Evolutionary conservation across 2,113 vertebrate genomes (phyloP).

Genomic region (Otus sunia): DNA sequence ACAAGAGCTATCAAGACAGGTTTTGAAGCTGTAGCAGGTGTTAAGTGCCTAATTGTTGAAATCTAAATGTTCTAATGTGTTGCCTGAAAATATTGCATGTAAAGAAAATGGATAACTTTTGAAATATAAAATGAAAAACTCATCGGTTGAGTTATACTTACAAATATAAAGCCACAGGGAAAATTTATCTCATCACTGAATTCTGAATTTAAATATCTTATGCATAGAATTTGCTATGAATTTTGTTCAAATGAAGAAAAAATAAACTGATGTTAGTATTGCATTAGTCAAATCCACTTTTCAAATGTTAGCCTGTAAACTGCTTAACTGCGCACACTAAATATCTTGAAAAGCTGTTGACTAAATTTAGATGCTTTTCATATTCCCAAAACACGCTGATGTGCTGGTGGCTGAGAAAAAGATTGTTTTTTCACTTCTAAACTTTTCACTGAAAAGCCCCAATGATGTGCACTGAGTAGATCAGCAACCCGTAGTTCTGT

Average conservation of each 20-base stretch:
- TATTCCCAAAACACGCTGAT: neutral
- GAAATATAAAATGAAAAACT: neutral
- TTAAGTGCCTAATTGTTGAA: neutral
- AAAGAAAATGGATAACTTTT: neutral
- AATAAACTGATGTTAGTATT: neutral
- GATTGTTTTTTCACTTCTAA: neutral
- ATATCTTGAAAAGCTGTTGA: neutral
- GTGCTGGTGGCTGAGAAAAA: neutral
- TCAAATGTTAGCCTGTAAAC: neutral
- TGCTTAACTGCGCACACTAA: neutral
- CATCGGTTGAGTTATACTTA: neutral
- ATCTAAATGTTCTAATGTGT: neutral
- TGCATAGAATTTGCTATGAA: neutral
- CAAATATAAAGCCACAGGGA: neutral
- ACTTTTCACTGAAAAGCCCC: neutral
- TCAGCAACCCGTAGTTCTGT: neutral
- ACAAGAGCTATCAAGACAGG: neutral
- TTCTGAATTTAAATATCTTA: neutral
- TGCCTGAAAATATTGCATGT: neutral
- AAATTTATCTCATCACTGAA: neutral
- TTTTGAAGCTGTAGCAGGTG: neutral
- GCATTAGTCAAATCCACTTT: neutral
- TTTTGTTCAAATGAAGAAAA: neutral
- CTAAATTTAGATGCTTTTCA: neutral
- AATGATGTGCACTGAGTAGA: neutral